Evolutionary conservation across 2,113 vertebrate species (phyloP).

Genomic region (Marcusenius ussheri): DNA sequence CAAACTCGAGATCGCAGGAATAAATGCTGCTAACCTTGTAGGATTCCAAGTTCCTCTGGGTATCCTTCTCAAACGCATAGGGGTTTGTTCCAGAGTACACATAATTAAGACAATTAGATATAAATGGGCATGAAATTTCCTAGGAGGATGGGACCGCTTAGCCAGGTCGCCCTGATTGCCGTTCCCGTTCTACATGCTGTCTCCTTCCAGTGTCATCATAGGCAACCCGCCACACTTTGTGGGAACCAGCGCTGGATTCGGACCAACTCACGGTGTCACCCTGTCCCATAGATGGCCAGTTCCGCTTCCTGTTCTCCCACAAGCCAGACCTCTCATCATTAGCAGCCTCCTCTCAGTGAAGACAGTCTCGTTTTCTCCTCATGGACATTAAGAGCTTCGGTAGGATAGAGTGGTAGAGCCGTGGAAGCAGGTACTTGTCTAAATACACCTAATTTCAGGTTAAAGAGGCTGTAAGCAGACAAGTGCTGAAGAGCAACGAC

Average conservation of each 20-base stretch:
- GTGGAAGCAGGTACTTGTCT: neutral
- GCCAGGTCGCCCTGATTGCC: neutral
- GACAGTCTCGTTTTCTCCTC: neutral
- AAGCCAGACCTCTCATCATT: neutral
- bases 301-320: neutral
- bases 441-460: neutral
- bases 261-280: neutral
- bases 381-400: neutral
- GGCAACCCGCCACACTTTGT: neutral
- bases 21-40: neutral
- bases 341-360: neutral
- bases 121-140: neutral
- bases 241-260: neutral
- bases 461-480: neutral
- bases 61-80: neutral
- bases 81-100: neutral
- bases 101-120: neutral
- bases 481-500: constrained; percentile 5
- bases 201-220: neutral
- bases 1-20: neutral
- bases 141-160: neutral
- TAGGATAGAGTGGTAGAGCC: neutral
- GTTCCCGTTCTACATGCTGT: neutral
- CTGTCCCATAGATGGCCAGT: neutral
- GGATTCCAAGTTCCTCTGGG: neutral